Conservation (phyloP, 2,888 invertebrate genomes). For the Epinotia brunnichana region DNA sequence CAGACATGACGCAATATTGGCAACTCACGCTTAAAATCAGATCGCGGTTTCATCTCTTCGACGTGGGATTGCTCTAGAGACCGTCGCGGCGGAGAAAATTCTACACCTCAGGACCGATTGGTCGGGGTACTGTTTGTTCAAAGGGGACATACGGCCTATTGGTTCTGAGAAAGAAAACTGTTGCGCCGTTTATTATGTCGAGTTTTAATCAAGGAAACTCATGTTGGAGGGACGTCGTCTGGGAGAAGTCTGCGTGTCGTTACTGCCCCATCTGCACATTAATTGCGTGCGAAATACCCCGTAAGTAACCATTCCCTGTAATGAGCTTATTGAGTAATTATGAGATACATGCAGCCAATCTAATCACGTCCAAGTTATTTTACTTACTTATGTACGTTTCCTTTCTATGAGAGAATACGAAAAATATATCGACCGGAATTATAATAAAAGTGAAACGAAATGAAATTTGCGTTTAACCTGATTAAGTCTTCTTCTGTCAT, state of each 20-base stretch:
- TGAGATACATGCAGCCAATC: constrained; percentile 2
- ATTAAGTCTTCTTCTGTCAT: too few relatives aligned
- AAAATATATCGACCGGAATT: too few relatives aligned
- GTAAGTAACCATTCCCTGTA: constrained; percentile 55
- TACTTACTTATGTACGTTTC: too few relatives aligned
- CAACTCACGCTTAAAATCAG: constrained; percentile 24
- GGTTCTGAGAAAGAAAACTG: constrained; percentile 57
- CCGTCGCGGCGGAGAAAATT: constrained; percentile 53
- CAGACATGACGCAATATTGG: constrained; percentile 27
- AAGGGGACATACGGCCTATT: neutral
- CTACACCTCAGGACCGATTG: neutral
- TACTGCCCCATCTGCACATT: constrained; percentile 60
- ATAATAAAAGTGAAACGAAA: too few relatives aligned
- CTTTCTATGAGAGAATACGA: too few relatives aligned
- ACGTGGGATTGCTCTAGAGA: constrained; percentile 70
- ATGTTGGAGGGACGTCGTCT: constrained; percentile 64
- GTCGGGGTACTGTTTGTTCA: neutral
- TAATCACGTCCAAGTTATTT: too few relatives aligned
- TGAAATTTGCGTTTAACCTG: too few relatives aligned
- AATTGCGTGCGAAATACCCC: constrained; percentile 68
- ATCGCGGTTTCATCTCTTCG: constrained; percentile 56
- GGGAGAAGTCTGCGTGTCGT: constrained; percentile 62
- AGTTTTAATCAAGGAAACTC: constrained; percentile 79
- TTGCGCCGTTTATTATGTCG: constrained; percentile 79
- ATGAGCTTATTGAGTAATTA: constrained; percentile 20